Evolutionary conservation across 2,797 vertebrate species (phyloP).

Genomic region (Macrochelys suwanniensis): DNA sequence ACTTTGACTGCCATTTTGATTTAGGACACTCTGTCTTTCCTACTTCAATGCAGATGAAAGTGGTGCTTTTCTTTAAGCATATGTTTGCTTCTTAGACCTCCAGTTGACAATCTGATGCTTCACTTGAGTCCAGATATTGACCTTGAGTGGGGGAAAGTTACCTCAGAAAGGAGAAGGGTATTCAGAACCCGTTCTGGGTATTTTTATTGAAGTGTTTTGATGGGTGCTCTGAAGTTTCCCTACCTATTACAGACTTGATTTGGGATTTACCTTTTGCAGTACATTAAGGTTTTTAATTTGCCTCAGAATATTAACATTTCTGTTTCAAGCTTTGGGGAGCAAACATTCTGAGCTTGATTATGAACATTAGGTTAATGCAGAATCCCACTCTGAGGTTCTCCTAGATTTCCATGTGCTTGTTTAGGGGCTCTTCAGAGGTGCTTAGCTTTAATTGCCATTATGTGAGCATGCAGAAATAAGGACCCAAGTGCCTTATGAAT

Average conservation of each 20-base stretch:
- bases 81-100: neutral
- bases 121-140: conserved; percentile 36
- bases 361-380: conserved; percentile 67
- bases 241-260: conserved; percentile 61
- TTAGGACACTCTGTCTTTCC: neutral
- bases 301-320: conserved; percentile 63
- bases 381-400: conserved; percentile 66
- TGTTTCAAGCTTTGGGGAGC: conserved; percentile 62
- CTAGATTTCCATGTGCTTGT: conserved; percentile 61
- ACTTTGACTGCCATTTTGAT: conserved; percentile 18
- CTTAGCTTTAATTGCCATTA: conserved; percentile 72
- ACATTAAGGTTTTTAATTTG: conserved; percentile 67
- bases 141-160: neutral
- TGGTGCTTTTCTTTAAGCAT: neutral
- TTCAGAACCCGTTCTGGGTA: conserved; percentile 52
- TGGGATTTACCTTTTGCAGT: conserved; percentile 51
- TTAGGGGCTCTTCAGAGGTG: conserved; percentile 71
- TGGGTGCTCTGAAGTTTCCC: conserved; percentile 75
- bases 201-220: conserved; percentile 52
- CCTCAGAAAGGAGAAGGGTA: conserved; percentile 41
- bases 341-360: conserved; percentile 62
- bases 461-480: conserved; percentile 52
- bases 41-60: neutral
- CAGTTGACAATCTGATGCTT: neutral
- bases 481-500: conserved; percentile 58